Conservation (phyloP, 2,113 vertebrate genomes). For the Pteropus alecto region DNA sequence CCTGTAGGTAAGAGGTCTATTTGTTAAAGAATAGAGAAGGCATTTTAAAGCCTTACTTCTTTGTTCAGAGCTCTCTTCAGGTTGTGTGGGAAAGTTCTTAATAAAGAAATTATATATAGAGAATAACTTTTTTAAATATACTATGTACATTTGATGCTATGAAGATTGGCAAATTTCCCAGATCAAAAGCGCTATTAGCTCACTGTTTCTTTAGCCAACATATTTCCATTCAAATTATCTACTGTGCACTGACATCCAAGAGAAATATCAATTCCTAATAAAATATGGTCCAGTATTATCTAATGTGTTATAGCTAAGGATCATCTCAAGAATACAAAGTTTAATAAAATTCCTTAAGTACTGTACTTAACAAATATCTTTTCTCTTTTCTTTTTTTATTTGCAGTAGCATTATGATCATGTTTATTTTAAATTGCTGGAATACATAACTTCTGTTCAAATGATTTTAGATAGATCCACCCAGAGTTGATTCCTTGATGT, state of each 20-base stretch:
- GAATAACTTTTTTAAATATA: slow-evolving; percentile 52
- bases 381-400: neutral
- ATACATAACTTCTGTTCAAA: slow-evolving; percentile 74
- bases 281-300: slow-evolving; percentile 69
- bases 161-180: slow-evolving; percentile 72
- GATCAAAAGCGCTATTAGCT: slow-evolving; percentile 69
- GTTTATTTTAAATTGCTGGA: slow-evolving; percentile 80
- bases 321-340: slow-evolving; percentile 62
- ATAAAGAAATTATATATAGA: slow-evolving; percentile 62
- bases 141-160: slow-evolving; percentile 47
- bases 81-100: slow-evolving; percentile 16
- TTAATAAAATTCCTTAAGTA: slow-evolving; percentile 62
- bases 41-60: slow-evolving; percentile 42
- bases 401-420: slow-evolving; percentile 51
- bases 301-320: slow-evolving; percentile 66
- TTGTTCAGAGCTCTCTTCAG: slow-evolving; percentile 28
- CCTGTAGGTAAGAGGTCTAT: neutral
- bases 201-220: slow-evolving; percentile 56
- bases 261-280: slow-evolving; percentile 71
- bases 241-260: slow-evolving; percentile 50
- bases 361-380: slow-evolving; percentile 72
- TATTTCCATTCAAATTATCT: slow-evolving; percentile 60
- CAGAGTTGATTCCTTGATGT: slow-evolving; percentile 70
- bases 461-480: slow-evolving; percentile 67
- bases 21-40: slow-evolving; percentile 22